Evolutionary conservation across 2,113 vertebrate species (phyloP).

Genomic region (Gnathonemus echidnorhynchus): DNA sequence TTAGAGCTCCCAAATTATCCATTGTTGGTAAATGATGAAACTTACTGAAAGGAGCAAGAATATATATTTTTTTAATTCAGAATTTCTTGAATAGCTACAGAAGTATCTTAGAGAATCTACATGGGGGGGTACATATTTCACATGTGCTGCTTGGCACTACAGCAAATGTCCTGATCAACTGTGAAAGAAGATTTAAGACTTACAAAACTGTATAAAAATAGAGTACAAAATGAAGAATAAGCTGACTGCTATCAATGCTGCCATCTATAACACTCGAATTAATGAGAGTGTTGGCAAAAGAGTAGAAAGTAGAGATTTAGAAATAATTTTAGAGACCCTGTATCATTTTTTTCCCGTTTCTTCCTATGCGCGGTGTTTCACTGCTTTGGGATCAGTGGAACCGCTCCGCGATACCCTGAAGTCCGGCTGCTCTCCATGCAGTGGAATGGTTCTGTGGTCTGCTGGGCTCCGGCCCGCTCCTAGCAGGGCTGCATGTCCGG

Average conservation of each 20-base stretch:
- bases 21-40: background rate
- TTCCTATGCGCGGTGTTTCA: background rate
- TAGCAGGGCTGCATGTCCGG: slow-evolving; percentile 57
- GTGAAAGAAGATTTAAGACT: background rate
- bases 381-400: background rate
- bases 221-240: background rate
- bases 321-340: background rate
- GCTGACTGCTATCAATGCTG: background rate
- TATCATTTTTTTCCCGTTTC: background rate
- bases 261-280: background rate
- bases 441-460: background rate
- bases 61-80: background rate
- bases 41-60: background rate
- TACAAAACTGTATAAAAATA: background rate
- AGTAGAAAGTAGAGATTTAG: background rate
- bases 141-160: background rate
- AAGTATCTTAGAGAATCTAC: background rate
- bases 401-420: background rate
- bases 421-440: background rate
- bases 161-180: background rate
- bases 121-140: background rate
- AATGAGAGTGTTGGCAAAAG: background rate
- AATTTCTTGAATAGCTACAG: background rate
- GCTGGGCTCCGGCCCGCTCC: slow-evolving; percentile 13
- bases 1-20: background rate